Evolutionary conservation across 2,113 vertebrate species (phyloP), one percentile per base, ranked within the genome.

Genomic region (Gavialis gangeticus): DNA sequence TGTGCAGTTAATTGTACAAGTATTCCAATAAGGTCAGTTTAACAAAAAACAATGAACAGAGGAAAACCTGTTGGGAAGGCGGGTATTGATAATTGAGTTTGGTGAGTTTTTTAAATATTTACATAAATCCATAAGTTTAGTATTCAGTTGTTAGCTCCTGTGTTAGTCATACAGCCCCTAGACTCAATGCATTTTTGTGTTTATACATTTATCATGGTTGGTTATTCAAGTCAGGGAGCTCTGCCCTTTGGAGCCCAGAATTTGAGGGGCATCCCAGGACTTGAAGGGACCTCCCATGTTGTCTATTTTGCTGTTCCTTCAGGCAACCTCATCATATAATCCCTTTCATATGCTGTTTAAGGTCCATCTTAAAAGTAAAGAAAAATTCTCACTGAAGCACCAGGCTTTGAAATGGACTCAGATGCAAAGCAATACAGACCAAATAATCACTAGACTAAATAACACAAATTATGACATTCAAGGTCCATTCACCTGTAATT

Each of bases 371-470:
- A 57, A 17, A 22, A 27, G 34, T 4, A 66, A 19, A 10, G 6
- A 9, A 9, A 34, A 56, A 57, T 25, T 12, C 13, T 58, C 76
- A 4, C 19, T 60, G 16, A 71, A 27, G 57, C 64, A 14, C 0
- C 0, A 55, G 85, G 66, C 22, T 19, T 86, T 75, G 57, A 76
- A 57, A 34, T 30, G 55, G 57, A 46, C 46, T 46, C 46, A 46
- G 46, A 46, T 46, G 46, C 46, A 46, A 46, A 46, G 46, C 46
- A 46, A 46, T 46, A 46, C 8, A 46, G 46, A 46, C 46, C 46
- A 46, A 46, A 46, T 46, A 46, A 46, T 46, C 13, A 27, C 18
- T 66, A 28, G 56, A 37, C 21, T 34, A 18, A 69, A 78, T 67
- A 30, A 27, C 1, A 13, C n/a, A 56, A 79, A 66, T 82, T 55